Percentiles rank a stretch among this genome's conserved stretches.
Conservation (phyloP, 1,140 invertebrate species). For the Diorhabda elongata region DNA sequence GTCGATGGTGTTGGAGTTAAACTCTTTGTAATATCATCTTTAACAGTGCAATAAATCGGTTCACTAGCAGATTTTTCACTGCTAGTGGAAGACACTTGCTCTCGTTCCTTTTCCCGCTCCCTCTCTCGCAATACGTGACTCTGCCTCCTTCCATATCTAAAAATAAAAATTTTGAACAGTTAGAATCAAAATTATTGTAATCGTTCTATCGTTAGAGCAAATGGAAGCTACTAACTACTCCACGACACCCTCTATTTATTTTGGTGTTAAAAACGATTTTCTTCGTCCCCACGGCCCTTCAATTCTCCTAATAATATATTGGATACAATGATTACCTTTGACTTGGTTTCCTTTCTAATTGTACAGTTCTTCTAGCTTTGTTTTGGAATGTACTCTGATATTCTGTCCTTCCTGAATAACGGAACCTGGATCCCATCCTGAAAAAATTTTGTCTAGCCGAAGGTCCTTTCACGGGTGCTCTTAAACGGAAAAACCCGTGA, state of each 20-base stretch:
- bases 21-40: conserved; percentile 40
- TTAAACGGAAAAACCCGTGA: conserved; percentile 95
- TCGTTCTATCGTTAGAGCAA: too few species aligned
- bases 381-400: conserved; percentile 92
- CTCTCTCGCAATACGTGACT: conserved; percentile 67
- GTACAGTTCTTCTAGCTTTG: conserved; percentile 81
- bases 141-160: conserved; percentile 76
- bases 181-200: too few species aligned
- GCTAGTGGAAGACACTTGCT: conserved; percentile 37
- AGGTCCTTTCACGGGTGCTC: conserved; percentile 84
- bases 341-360: conserved; percentile 93
- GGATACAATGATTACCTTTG: conserved; percentile 64
- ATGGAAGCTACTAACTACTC: too few species aligned
- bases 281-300: too few species aligned
- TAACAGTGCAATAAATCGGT: conserved; percentile 41
- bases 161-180: conserved; percentile 52
- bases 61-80: conserved; percentile 41
- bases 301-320: too few species aligned
- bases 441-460: conserved; percentile 93
- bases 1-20: conserved; percentile 30
- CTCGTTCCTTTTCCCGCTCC: conserved; percentile 52
- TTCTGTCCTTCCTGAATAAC: conserved; percentile 92
- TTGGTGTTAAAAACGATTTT: too few species aligned
- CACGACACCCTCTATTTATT: too few species aligned
- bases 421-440: conserved; percentile 92